Evolutionary conservation across 1,140 invertebrate genomes (phyloP).

Genomic region (Teleopsis dalmanni): DNA sequence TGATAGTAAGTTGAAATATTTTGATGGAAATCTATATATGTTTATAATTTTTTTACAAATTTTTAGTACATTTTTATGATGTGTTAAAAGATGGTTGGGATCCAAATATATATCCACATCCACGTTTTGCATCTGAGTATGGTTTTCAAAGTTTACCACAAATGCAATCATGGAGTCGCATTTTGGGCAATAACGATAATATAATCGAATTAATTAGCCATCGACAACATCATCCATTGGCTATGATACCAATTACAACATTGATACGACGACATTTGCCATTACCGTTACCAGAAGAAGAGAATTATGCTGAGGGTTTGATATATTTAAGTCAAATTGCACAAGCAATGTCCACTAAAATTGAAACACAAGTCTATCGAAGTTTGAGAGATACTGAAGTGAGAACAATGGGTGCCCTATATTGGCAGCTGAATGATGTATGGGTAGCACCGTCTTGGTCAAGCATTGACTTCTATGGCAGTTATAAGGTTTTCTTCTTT

Average conservation of each 20-base stretch:
- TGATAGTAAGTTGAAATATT: conserved; percentile 58
- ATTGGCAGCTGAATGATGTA: conserved; percentile 98
- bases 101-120: conserved; percentile 62
- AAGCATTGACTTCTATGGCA: conserved; percentile 61
- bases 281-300: conserved; percentile 48
- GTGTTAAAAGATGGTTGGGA: conserved; percentile 78
- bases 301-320: conserved; percentile 50
- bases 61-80: conserved; percentile 85
- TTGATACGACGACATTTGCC: conserved; percentile 56
- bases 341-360: conserved; percentile 82
- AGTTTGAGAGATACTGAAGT: conserved; percentile 62
- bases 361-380: conserved; percentile 84
- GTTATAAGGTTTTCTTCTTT: conserved; percentile 24
- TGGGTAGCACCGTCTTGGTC: conserved; percentile 98
- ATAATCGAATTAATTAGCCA: conserved; percentile 59
- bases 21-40: background rate
- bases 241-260: conserved; percentile 54
- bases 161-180: conserved; percentile 45
- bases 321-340: conserved; percentile 73
- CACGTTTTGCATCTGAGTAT: conserved; percentile 91
- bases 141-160: conserved; percentile 87
- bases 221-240: conserved; percentile 74
- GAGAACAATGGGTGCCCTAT: conserved; percentile 89
- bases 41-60: background rate
- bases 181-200: conserved; percentile 53